These are phyloP conservation scores for Pseudomyrmex concolor DNA, from an alignment of 1,140 invertebrate species.

Conservation along the genomic window DNA sequence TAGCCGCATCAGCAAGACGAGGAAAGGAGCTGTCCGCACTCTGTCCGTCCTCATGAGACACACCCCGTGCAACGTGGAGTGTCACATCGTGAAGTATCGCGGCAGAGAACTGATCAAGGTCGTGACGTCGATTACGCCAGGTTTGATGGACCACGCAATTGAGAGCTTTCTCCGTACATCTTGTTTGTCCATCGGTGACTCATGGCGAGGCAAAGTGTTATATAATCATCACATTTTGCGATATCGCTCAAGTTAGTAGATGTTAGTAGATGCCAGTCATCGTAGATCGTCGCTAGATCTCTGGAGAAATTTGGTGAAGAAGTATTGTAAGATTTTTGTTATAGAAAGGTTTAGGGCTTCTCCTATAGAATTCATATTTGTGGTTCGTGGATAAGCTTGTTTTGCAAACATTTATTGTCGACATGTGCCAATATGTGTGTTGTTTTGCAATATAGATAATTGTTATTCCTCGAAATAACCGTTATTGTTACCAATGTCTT, in stretches of 20 bases:
- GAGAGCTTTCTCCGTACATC: constrained; percentile 62
- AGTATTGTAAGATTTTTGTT: not conserved
- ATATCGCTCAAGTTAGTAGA: not conserved
- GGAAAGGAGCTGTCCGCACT: constrained; percentile 65
- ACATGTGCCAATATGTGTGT: not conserved
- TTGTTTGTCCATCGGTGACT: constrained; percentile 72
- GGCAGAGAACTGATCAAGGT: constrained; percentile 77
- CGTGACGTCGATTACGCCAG: constrained; percentile 77
- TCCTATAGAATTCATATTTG: constrained; percentile 9
- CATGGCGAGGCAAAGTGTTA: not conserved
- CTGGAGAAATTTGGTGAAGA: not conserved
- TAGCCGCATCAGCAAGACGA: constrained; percentile 58
- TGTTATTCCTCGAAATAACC: constrained; percentile 30
- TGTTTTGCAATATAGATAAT: constrained; percentile 28
- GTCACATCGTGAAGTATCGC: constrained; percentile 71
- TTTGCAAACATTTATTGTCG: no score
- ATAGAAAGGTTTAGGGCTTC: not conserved
- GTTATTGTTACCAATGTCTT: constrained; percentile 25
- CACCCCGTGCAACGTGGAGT: constrained; percentile 76
- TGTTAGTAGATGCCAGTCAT: constrained; percentile 20
- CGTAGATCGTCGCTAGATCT: constrained; percentile 6
- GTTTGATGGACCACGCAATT: constrained; percentile 76
- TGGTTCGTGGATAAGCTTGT: not conserved
- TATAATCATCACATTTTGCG: constrained; percentile 17
- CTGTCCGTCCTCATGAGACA: constrained; percentile 72